Conservation (phyloP, 2,113 vertebrate genomes). For the Catagonus wagneri region DNA sequence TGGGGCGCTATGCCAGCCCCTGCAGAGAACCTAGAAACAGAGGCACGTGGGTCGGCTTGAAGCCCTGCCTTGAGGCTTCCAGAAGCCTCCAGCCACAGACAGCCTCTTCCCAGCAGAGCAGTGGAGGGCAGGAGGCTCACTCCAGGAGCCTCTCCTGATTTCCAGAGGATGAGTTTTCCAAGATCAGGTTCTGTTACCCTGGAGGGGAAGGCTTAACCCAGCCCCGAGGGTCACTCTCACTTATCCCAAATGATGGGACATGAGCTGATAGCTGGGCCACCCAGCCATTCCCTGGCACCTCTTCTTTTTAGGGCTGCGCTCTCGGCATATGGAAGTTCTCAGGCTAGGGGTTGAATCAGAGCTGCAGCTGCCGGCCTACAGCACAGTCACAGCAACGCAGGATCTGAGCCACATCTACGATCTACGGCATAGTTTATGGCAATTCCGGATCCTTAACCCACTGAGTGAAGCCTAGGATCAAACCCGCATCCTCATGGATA, state of each 20-base stretch:
- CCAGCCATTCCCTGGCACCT: too few species aligned
- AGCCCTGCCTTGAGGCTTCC: neutral
- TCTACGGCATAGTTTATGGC: too few species aligned
- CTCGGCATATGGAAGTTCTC: too few species aligned
- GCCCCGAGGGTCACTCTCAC: too few species aligned
- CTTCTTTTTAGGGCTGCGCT: too few species aligned
- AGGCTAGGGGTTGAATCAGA: too few species aligned
- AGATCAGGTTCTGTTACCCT: neutral
- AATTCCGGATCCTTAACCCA: too few species aligned
- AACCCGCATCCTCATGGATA: too few species aligned
- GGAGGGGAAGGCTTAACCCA: neutral
- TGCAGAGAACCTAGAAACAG: neutral
- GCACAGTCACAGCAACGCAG: too few species aligned
- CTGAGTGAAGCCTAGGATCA: too few species aligned
- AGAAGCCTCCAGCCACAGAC: neutral
- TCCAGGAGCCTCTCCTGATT: neutral
- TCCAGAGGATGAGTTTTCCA: neutral
- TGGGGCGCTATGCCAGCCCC: neutral
- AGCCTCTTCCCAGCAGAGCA: neutral
- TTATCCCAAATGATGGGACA: neutral
- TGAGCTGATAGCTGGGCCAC: neutral
- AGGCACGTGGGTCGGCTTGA: fast-evolving
- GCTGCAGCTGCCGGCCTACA: too few species aligned
- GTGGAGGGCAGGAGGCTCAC: neutral
- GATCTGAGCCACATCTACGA: too few species aligned